These are phyloP conservation scores for Aurelia aurita DNA, from an alignment of 30 jellyfish, hydroid and myxozoan species.

Conservation along the genomic window DNA sequence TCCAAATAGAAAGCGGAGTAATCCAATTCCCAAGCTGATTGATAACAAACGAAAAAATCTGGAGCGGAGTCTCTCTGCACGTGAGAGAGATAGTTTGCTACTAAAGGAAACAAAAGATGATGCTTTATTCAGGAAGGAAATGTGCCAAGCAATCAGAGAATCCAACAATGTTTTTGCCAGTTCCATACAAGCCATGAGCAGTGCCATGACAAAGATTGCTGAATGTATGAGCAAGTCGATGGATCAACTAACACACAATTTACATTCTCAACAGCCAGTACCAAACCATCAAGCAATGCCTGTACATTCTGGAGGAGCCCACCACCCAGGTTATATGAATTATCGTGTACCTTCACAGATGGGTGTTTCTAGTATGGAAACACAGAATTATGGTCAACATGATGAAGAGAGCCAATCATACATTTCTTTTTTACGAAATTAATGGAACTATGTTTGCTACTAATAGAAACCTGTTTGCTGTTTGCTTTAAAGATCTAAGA, in stretches of 20 bases:
- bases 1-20: not conserved
- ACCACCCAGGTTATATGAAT: conserved; percentile 9
- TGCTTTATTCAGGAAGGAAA: conserved; percentile 36
- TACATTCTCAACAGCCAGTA: conserved; percentile 43
- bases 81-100: conserved; percentile 34
- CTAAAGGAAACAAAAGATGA: conserved; percentile 35
- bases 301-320: conserved; percentile 17
- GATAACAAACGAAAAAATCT: conserved; percentile 58
- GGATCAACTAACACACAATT: conserved; percentile 37
- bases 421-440: too few relatives aligned
- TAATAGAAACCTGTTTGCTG: too few relatives aligned
- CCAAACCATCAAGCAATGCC: conserved; percentile 28
- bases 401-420: too few relatives aligned
- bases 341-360: too few relatives aligned
- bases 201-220: conserved; percentile 27
- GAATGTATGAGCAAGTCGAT: conserved; percentile 28
- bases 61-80: conserved; percentile 24
- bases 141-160: conserved; percentile 22
- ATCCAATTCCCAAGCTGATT: conserved; percentile 15
- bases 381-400: too few relatives aligned
- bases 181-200: not conserved
- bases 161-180: conserved; percentile 5
- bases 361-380: too few relatives aligned
- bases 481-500: too few relatives aligned
- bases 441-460: too few relatives aligned